Evolutionary conservation across 53 echinoderm and acorn worm genomes (phyloP).

Genomic region (Apostichopus leukothele): DNA sequence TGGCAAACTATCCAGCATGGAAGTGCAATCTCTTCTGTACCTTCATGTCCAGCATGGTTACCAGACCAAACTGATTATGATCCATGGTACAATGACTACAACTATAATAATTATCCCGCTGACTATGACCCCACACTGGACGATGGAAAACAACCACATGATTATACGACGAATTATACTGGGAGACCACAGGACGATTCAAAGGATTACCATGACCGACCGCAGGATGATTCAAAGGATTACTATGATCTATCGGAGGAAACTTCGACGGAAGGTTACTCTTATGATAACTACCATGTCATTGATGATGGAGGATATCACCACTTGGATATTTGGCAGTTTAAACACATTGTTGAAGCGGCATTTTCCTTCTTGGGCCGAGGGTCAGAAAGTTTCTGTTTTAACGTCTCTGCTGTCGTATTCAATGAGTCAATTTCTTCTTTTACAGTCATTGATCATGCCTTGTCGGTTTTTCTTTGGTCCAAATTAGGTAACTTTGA

Average conservation of each 20-base stretch:
- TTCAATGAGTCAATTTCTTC: slow-evolving; percentile 25
- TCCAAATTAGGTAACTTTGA: neutral
- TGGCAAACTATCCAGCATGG: slow-evolving; percentile 6
- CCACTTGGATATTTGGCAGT: slow-evolving; percentile 5
- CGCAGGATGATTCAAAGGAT: neutral
- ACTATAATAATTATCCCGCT: neutral
- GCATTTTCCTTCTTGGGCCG: neutral
- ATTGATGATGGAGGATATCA: neutral
- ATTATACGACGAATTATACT: neutral
- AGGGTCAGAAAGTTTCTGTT: neutral
- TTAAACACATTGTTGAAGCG: neutral
- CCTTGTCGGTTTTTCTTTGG: neutral
- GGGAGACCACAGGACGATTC: neutral
- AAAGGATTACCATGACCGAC: neutral
- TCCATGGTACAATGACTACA: neutral
- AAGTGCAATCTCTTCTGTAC: neutral
- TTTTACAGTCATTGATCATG: slow-evolving; percentile 15
- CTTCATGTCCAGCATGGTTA: slow-evolving; percentile 20
- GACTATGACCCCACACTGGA: neutral
- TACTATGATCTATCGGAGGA: neutral
- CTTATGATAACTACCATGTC: neutral
- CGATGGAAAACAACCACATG: neutral
- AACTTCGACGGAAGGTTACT: neutral
- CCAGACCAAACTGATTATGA: neutral
- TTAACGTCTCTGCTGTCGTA: neutral